These are phyloP conservation scores for Arvicanthis niloticus DNA, from an alignment of 2,113 vertebrate genomes.

Conservation along the genomic window DNA sequence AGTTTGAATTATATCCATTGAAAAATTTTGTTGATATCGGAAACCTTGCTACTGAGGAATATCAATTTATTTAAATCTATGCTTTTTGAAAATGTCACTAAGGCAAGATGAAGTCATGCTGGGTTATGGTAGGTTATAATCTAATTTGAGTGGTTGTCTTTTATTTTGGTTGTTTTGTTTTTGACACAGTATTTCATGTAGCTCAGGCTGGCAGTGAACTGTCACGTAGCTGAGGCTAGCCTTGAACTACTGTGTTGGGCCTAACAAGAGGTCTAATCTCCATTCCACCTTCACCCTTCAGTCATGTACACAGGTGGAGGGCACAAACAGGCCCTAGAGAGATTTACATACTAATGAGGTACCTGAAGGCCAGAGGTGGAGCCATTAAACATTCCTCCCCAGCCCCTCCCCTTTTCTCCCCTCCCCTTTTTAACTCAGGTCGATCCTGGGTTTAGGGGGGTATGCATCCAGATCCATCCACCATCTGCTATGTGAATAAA, in stretches of 20 bases:
- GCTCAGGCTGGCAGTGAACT: neutral
- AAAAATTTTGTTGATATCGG: neutral
- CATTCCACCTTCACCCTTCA: too few species aligned
- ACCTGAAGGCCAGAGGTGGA: too few species aligned
- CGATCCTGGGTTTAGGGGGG: too few species aligned
- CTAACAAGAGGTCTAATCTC: too few species aligned
- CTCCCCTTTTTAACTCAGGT: too few species aligned
- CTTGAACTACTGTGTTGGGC: neutral
- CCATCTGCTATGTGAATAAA: too few species aligned
- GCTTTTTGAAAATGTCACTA: neutral
- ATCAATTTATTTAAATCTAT: neutral
- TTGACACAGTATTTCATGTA: neutral
- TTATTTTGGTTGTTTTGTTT: neutral
- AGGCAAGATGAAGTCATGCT: neutral
- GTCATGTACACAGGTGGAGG: too few species aligned
- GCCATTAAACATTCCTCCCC: too few species aligned
- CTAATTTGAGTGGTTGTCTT: neutral
- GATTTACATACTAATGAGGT: too few species aligned
- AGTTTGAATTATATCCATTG: slow-evolving; percentile 11
- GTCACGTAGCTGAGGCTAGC: neutral
- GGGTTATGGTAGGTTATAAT: neutral
- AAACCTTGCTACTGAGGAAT: neutral
- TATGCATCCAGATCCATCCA: too few species aligned
- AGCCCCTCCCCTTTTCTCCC: too few species aligned
- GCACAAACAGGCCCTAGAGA: too few species aligned